A percentile compares a stretch with the other conserved stretches of the same genome.
Conservation (phyloP, 2,888 invertebrate genomes). For the Drosophila helvetica region DNA sequence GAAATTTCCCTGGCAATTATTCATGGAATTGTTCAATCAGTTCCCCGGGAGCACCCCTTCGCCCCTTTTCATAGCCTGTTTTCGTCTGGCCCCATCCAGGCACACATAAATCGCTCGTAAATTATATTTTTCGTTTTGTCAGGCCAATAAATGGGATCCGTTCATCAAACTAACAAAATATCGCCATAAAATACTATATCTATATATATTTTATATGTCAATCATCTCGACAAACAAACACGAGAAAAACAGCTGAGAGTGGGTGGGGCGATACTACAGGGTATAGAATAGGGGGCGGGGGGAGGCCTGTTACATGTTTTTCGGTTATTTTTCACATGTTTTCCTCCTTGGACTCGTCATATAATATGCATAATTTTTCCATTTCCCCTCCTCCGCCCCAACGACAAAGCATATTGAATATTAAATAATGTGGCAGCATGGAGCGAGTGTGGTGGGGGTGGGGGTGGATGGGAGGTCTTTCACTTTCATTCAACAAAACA, state of each 20-base stretch:
- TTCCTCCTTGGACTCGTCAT: conserved; percentile 55
- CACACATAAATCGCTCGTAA: conserved; percentile 63
- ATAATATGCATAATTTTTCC: conserved; percentile 80
- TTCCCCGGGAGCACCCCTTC: background rate
- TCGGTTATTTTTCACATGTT: conserved; percentile 52
- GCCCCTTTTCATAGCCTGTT: conserved; percentile 55
- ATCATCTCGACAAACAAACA: conserved; percentile 67
- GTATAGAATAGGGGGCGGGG: too few species aligned
- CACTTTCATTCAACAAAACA: conserved; percentile 1
- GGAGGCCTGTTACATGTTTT: background rate
- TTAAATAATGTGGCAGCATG: conserved; percentile 68
- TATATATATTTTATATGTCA: conserved; percentile 63
- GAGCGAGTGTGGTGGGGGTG: background rate
- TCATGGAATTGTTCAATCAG: background rate
- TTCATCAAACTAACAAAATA: conserved; percentile 73
- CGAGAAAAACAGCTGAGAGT: conserved; percentile 12
- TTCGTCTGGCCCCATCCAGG: too few species aligned
- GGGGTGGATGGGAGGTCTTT: background rate
- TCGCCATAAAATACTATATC: conserved; percentile 63
- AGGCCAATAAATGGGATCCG: conserved; percentile 65
- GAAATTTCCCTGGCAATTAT: conserved; percentile 9
- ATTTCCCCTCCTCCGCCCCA: conserved; percentile 47
- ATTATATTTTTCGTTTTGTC: conserved; percentile 42
- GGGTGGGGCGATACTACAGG: too few species aligned
- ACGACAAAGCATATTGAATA: conserved; percentile 78